Evolutionary conservation across 2,888 invertebrate species (phyloP).

Genomic region (Malthinus seriepunctatus): DNA sequence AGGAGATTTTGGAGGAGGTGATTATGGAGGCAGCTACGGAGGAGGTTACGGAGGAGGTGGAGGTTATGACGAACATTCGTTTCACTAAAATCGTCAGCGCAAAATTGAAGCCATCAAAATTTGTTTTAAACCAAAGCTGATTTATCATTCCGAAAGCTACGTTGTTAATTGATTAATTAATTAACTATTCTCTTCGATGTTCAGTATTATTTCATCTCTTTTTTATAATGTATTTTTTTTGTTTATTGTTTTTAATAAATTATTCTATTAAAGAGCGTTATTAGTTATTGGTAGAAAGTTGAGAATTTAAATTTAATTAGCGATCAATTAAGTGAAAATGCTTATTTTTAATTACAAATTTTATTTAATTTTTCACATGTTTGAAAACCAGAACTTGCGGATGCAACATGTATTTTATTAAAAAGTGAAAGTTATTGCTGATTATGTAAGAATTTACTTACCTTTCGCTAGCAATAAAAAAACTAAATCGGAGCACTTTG

Average conservation of each 20-base stretch:
- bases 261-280: constrained; percentile 1
- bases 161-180: neutral
- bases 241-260: constrained; percentile 6
- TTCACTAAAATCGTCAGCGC: neutral
- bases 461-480: neutral
- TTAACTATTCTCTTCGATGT: constrained; percentile 14
- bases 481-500: too few species aligned
- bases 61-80: neutral
- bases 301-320: neutral
- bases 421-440: neutral
- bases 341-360: neutral
- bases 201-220: constrained; percentile 29
- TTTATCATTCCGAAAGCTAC: neutral
- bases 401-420: neutral
- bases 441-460: neutral
- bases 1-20: neutral
- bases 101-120: constrained; percentile 8
- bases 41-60: constrained; percentile 9
- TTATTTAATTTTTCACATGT: neutral
- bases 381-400: neutral
- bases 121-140: neutral
- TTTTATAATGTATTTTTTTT: neutral
- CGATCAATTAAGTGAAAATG: too few species aligned
- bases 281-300: constrained; percentile 5
- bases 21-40: too few species aligned